These are phyloP conservation scores for Neodiprion fabricii DNA, from an alignment of 1,140 invertebrate genomes.

Conservation along the genomic window DNA sequence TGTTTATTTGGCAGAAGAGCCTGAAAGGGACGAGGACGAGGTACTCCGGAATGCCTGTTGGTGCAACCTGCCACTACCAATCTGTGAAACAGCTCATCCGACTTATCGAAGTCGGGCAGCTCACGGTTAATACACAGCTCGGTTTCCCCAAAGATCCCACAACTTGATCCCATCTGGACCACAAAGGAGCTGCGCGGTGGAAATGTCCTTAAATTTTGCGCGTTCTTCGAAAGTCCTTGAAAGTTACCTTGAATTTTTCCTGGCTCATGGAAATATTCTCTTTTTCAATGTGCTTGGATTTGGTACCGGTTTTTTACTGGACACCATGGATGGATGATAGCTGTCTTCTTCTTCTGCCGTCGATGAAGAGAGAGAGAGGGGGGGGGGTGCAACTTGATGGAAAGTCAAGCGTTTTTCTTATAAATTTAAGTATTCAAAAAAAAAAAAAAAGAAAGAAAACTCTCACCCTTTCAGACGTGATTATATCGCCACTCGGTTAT, in stretches of 20 bases:
- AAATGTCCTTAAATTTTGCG: not conserved
- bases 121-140: not conserved
- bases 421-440: too few relatives aligned
- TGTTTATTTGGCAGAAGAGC: not conserved
- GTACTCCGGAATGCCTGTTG: not conserved
- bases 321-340: too few relatives aligned
- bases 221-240: not conserved
- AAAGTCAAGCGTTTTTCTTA: not conserved
- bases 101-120: not conserved
- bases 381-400: conserved; percentile 13
- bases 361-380: not conserved
- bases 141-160: not conserved
- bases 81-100: not conserved
- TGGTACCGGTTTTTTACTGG: too few relatives aligned
- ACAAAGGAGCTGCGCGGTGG: not conserved
- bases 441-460: too few relatives aligned
- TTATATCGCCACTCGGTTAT: too few relatives aligned
- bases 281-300: too few relatives aligned
- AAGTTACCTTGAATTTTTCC: too few relatives aligned
- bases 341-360: too few relatives aligned
- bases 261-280: too few relatives aligned
- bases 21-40: not conserved
- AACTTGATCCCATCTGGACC: not conserved
- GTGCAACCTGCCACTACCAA: not conserved
- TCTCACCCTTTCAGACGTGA: too few relatives aligned